These are phyloP conservation scores for Rambutsinella grinnellia DNA, from an alignment of 2,888 invertebrate species.

Conservation along the genomic window DNA sequence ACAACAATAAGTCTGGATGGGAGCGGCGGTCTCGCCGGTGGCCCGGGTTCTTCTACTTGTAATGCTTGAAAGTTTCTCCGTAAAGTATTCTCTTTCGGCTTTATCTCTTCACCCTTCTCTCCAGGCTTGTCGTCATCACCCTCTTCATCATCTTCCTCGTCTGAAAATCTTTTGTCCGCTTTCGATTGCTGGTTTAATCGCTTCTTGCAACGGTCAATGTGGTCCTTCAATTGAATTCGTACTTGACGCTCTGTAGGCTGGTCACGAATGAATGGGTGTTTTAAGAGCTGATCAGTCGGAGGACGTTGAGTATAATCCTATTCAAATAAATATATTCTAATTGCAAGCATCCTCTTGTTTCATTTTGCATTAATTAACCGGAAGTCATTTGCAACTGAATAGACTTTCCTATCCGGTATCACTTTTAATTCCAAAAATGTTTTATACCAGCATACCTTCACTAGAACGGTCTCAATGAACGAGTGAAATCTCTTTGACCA, in stretches of 20 bases:
- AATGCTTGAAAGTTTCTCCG: slow-evolving; percentile 90
- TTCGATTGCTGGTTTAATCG: slow-evolving; percentile 71
- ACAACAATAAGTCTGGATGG: slow-evolving; percentile 92
- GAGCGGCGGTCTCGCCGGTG: slow-evolving; percentile 88
- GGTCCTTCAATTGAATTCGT: slow-evolving; percentile 98
- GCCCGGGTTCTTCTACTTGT: slow-evolving; percentile 80
- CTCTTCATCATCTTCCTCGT: slow-evolving; percentile 76
- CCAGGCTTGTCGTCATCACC: slow-evolving; percentile 93
- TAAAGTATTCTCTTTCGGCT: slow-evolving; percentile 92
- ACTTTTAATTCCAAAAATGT: too few relatives aligned
- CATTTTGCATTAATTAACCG: too few relatives aligned
- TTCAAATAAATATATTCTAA: too few relatives aligned
- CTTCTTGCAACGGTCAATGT: slow-evolving; percentile 97
- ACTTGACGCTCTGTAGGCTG: slow-evolving; percentile 99
- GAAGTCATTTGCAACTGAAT: too few relatives aligned
- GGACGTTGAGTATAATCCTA: slow-evolving; percentile 99
- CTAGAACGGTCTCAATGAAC: slow-evolving; percentile 98
- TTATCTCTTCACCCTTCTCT: slow-evolving; percentile 92
- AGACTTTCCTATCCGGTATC: too few relatives aligned
- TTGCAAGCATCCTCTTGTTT: too few relatives aligned
- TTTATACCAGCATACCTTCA: too few relatives aligned
- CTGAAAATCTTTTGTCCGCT: slow-evolving; percentile 73
- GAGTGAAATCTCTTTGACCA: slow-evolving; percentile 98
- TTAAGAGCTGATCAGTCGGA: slow-evolving; percentile 96
- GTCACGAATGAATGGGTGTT: slow-evolving; percentile 98